These are phyloP conservation scores for Chrysogorgia sp. DNA, from an alignment of 92 coral and sea anemone genomes.

Conservation along the genomic window DNA sequence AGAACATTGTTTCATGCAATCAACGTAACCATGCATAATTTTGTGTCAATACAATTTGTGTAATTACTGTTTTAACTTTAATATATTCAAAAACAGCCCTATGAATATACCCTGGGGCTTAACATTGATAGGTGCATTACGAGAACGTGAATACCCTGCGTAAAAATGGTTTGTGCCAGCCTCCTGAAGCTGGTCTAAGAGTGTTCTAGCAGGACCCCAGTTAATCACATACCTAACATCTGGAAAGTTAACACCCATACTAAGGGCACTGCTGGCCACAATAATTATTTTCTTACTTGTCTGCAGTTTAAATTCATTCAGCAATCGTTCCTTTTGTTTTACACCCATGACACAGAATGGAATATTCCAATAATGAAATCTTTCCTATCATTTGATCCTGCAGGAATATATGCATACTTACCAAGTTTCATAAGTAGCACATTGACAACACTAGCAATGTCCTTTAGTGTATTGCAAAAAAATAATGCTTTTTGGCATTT, in stretches of 20 bases:
- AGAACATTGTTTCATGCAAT: too few species aligned
- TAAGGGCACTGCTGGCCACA: constrained; percentile 20
- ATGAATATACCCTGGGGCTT: too few species aligned
- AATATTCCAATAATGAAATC: constrained; percentile 14
- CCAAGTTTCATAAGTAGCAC: constrained; percentile 3
- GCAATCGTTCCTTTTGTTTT: constrained; percentile 6
- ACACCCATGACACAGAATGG: constrained; percentile 12
- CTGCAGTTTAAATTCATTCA: not conserved
- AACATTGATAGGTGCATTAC: too few species aligned
- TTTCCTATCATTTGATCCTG: constrained; percentile 1
- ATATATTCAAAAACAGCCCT: too few species aligned
- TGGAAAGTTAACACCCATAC: constrained; percentile 16
- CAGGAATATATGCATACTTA: constrained; percentile 3
- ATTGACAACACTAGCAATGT: constrained; percentile 12
- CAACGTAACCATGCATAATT: too few species aligned
- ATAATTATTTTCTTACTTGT: constrained; percentile 3
- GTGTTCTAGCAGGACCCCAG: too few species aligned
- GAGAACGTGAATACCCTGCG: too few species aligned
- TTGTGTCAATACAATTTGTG: too few species aligned
- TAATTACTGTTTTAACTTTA: too few species aligned
- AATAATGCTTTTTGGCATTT: not conserved
- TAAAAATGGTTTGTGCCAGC: too few species aligned
- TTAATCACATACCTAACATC: constrained; percentile 5
- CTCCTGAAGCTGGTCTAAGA: too few species aligned
- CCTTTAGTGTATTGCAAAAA: constrained; percentile 14